A percentile compares a stretch with the other conserved stretches of the same genome.
These are phyloP conservation scores for Luscinia luscinia DNA, from an alignment of 2,797 vertebrate species.

Conservation along the genomic window DNA sequence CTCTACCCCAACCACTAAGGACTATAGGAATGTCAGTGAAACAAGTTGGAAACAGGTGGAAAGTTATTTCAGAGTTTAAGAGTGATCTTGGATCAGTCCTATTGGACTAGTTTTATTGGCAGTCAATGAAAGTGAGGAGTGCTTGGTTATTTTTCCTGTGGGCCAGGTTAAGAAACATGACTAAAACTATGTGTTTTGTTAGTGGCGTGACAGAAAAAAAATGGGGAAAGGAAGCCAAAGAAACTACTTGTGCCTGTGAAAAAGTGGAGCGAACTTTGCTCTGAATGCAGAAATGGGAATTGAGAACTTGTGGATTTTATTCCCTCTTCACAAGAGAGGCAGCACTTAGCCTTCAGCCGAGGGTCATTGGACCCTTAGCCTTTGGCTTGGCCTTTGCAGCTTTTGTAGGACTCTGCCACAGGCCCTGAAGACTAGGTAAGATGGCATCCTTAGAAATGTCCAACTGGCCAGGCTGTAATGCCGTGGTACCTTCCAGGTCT, in stretches of 20 bases:
- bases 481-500: not conserved
- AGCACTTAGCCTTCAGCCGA: not conserved
- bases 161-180: not conserved
- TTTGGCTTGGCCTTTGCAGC: not conserved
- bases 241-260: not conserved
- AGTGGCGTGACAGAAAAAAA: not conserved
- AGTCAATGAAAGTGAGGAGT: not conserved
- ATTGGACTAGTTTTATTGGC: not conserved
- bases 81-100: not conserved
- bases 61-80: not conserved
- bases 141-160: not conserved
- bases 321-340: not conserved
- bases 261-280: not conserved
- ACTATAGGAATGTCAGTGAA: not conserved
- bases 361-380: not conserved
- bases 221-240: not conserved
- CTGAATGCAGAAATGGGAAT: not conserved
- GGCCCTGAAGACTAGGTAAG: not conserved
- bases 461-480: not conserved
- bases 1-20: not conserved
- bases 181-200: not conserved
- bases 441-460: not conserved
- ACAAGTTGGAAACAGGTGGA: not conserved
- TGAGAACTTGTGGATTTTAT: not conserved
- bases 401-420: not conserved